A percentile compares a stretch with the other conserved stretches of the same genome.
These are phyloP conservation scores for Platysteira castanea DNA, from an alignment of 2,113 vertebrate species.

Conservation along the genomic window DNA sequence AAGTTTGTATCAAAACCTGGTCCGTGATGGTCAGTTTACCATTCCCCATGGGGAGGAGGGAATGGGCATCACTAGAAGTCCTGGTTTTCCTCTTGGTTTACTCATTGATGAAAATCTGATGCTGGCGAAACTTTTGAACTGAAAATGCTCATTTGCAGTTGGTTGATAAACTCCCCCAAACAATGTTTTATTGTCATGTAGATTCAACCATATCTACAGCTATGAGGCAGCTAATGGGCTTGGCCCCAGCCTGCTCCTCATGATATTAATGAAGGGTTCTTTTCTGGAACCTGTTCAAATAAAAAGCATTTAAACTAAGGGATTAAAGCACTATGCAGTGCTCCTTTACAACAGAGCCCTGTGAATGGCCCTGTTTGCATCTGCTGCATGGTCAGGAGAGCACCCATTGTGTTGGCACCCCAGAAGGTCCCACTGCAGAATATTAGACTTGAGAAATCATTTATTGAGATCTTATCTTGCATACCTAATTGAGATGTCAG, in stretches of 20 bases:
- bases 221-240: neutral
- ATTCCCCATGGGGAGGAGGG: neutral
- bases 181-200: neutral
- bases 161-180: neutral
- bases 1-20: neutral
- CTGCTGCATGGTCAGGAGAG: neutral
- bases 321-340: neutral
- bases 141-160: neutral
- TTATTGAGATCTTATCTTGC: conserved; percentile 43
- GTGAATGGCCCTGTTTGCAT: neutral
- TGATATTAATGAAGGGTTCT: neutral
- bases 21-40: no score
- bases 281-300: conserved; percentile 7
- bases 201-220: neutral
- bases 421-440: neutral
- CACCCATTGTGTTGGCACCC: neutral
- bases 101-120: neutral
- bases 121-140: neutral
- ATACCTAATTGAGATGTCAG: conserved; percentile 44
- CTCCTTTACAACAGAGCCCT: neutral
- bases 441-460: conserved; percentile 36
- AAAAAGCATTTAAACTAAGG: neutral
- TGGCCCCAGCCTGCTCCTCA: neutral
- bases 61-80: neutral
- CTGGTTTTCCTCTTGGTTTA: neutral